Evolutionary conservation across 1,140 invertebrate genomes (phyloP), one percentile per base, ranked within the genome.

Genomic region (Lutraria rhynchaena): DNA sequence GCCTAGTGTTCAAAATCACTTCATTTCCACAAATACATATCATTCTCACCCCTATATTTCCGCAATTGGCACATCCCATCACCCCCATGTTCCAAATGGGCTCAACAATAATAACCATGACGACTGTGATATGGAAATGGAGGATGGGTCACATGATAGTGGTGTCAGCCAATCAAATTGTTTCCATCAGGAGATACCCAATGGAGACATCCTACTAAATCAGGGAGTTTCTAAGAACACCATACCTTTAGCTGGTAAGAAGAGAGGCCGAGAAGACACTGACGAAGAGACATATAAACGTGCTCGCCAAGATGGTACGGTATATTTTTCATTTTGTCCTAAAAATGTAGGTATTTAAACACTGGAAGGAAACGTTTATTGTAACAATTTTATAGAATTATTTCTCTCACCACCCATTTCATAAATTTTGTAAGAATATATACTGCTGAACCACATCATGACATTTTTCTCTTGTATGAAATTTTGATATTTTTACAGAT

Each of bases 281-380:
- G 88, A 88, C 15, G 82, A 87, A 13, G 85, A 85, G 5, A 70
- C 55, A 13, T 85, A 83, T 31, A 88, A 88, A 60, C 63, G 85
- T 80, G 81, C 74, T 3, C 83, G 86, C 37, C 81, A 74, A 55
- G 85, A 77, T 82, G 87, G 87, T 88, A 83, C 27, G 19, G 15
- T 55, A 55, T 55, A 5, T 22, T 5, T 55, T 27, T 55, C 37
- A 41, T 41, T 41, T 41, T 41, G 37, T 7, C 15, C 15, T 41
- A 41, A 41, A 5, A 41, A 41, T 41, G 37, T 41, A 41, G 37
- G 37, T 41, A 41, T 41, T 41, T 41, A 41, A 15, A 41, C 5
- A 41, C 5, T n/a, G n/a, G n/a, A n/a, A n/a, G n/a, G n/a, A n/a
- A n/a, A n/a, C n/a, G n/a, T n/a, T n/a, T n/a, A n/a, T n/a, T n/a